Evolutionary conservation across 2,113 vertebrate genomes (phyloP), one percentile per base, ranked within the genome.

Genomic region (Cathartes aura): DNA sequence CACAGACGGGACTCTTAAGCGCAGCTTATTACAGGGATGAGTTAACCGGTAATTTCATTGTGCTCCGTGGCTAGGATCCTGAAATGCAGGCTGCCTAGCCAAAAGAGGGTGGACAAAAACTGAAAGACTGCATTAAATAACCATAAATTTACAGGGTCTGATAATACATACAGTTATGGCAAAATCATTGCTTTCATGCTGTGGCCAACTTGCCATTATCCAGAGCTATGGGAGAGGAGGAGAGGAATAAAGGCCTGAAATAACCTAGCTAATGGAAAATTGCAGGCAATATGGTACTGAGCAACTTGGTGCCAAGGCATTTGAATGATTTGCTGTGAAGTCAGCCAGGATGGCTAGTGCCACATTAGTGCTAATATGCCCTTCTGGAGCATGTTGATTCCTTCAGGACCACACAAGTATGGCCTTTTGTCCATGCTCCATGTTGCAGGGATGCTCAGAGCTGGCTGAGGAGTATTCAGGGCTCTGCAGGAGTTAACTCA

Each of bases 231-330:
- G 66, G 56, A 94, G 78, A 85, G 52, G 75, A 92, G 80, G 68
- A 67, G 34, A 68, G 30, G 66, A 68, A 90, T 38, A 93, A 85
- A 80, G 38, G 58, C 70, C 90, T 88, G 78, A 91, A 97, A 94
- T 88, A 91, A 95, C 62, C 43, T 18, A 85, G 66, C 52, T 95
- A 96, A 94, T 94, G 90, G 83, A 87, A 94, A 96, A 94, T 36
- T 87, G 73, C 58, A 90, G 70, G 52, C 89, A 93, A 43, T 72
- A 91, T 60, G 74, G 89, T 71, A 52, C 66, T 12, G 58, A 91
- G 62, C 43, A 66, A 42, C 86, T 71, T 38, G 48, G 45, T 95
- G 95, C 96, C 97, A 95, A 96, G 48, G 52, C 70, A 36, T 91
- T 95, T 93, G 89, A 97, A 95, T 58, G 84, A 36, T 91, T 72